Conservation (phyloP, 2,888 invertebrate genomes). For the Scaeva pyrastri region DNA sequence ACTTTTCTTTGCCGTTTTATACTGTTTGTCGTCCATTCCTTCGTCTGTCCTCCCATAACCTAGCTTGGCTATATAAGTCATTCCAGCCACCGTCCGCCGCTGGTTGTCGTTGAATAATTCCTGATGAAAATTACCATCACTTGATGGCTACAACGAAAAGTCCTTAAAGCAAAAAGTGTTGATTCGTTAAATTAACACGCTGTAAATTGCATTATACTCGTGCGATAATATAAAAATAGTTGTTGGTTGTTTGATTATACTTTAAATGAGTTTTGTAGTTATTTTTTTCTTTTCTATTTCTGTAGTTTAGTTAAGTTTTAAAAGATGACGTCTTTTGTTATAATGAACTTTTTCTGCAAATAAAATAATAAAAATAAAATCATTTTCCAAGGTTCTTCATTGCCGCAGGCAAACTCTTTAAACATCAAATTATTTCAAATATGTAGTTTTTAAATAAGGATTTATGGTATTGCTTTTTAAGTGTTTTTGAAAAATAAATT, state of each 20-base stretch:
- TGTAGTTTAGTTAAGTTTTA: not conserved
- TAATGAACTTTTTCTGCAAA: not conserved
- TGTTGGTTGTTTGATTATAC: constrained; percentile 26
- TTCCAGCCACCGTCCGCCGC: not conserved
- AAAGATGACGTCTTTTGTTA: constrained; percentile 30
- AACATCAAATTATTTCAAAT: too few relatives aligned
- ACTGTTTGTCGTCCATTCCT: not conserved
- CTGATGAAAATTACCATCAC: constrained; percentile 33
- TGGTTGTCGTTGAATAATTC: constrained; percentile 18
- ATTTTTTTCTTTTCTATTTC: not conserved
- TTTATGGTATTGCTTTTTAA: too few relatives aligned
- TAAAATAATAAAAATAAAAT: not conserved
- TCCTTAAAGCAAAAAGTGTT: constrained; percentile 61
- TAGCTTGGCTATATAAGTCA: not conserved
- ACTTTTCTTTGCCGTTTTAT: constrained; percentile 24
- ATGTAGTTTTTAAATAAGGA: too few relatives aligned
- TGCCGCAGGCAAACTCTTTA: too few relatives aligned
- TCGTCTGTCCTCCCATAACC: not conserved
- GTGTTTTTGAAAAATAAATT: too few relatives aligned
- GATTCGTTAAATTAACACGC: constrained; percentile 62
- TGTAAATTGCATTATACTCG: not conserved
- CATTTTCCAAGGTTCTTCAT: too few relatives aligned
- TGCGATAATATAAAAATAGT: not conserved
- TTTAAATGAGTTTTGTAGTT: constrained; percentile 47
- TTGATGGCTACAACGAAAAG: constrained; percentile 31